Percentiles rank a stretch among this genome's conserved stretches.
These are phyloP conservation scores for Dasypus novemcinctus DNA, from an alignment of 2,113 vertebrate genomes.

Conservation along the genomic window DNA sequence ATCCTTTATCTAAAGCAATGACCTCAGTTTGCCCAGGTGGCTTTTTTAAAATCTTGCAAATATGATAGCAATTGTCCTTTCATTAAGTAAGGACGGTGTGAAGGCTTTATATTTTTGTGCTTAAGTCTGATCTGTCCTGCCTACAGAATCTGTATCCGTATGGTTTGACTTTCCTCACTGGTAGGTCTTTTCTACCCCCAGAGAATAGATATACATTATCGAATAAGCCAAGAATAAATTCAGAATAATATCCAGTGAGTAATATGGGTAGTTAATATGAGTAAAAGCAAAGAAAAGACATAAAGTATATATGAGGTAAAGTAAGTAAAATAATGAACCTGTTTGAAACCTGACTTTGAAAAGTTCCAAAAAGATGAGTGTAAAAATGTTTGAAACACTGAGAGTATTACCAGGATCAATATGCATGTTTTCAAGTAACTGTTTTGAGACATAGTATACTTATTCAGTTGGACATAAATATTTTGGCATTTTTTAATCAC, in stretches of 20 bases:
- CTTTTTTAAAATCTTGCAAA: neutral
- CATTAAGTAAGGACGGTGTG: neutral
- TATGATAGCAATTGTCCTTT: neutral
- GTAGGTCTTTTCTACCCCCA: neutral
- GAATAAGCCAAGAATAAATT: neutral
- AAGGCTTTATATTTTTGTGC: neutral
- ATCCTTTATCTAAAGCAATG: neutral
- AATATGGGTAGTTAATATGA: neutral
- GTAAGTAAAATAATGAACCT: neutral
- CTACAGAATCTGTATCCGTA: neutral
- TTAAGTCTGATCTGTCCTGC: neutral
- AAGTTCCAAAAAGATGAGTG: neutral
- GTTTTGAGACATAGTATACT: neutral
- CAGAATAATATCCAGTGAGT: neutral
- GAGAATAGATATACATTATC: neutral
- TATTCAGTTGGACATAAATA: neutral
- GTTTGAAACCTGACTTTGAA: neutral
- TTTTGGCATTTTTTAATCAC: neutral
- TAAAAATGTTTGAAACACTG: neutral
- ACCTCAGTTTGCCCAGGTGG: neutral
- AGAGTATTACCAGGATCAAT: neutral
- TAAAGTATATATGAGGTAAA: neutral
- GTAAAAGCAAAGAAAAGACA: neutral
- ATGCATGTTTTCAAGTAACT: neutral
- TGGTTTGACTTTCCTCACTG: neutral